Base-by-base conservation (phyloP, 1,140 invertebrate species). In the Brachionus manjavacas region DNA sequence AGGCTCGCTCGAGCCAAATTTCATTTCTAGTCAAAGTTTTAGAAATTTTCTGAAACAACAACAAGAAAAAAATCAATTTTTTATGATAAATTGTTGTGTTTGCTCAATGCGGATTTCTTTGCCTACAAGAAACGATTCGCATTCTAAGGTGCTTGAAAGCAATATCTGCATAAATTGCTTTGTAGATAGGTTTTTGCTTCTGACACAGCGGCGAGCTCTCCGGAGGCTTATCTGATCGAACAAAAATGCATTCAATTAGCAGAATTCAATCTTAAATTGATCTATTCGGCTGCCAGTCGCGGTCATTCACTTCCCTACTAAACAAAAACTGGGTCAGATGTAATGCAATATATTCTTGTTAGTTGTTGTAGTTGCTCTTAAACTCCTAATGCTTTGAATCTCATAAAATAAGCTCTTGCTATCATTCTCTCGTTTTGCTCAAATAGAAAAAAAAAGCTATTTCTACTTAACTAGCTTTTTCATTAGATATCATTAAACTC, bases 401-500 rank as follows among this genome's bases (percentile, higher is more conserved):
- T 23, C 52, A 60, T 60, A 60, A 60, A 20, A 60, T 20, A 60
- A 60, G 16, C n/a, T 60, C 4, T 20, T 8, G 20, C 20, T 20
- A 60, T 60, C 20, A 20, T 60, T 60, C 52, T 60, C 52, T 60
- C 16, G 4, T 60, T 60, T 60, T 60, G 7, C 20, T 60, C 52
- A 60, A 60, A 16, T 60, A 60, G 16, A 9, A 60, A 60, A 60
- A 60, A 60, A 52, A 52, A 14, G 46, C 46, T 52, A 52, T 52
- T 52, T 52, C 46, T 52, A 52, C n/a, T n/a, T 52, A 52, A 52
- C 46, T 52, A 52, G 52, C 52, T 72, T 41, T 72, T 72, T 72
- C 68, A 16, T 41, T 72, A 72, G 31, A 35, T 72, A 72, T 72
- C 68, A 72, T 72, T 72, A 72, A 72, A 72, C 39, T 72, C 68